Base-by-base conservation (phyloP, 2,797 vertebrate genomes). In the Momotus momota region DNA sequence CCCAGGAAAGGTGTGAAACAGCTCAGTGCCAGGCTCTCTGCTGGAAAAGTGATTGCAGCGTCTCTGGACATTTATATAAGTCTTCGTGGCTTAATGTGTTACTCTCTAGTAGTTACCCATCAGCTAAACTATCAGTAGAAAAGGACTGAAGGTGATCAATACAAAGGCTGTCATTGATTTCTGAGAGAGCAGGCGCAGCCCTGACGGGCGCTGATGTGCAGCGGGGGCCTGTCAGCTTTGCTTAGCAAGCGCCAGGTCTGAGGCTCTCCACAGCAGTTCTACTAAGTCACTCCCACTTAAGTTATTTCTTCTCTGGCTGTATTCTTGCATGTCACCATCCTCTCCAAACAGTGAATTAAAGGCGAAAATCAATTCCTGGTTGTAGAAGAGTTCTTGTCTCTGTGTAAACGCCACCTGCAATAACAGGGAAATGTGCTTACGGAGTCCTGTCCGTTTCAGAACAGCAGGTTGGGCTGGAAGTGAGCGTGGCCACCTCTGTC, bases 171-270 rank as follows among this genome's bases (percentile, higher is more conserved):
- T 49, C 41, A 35, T 0, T 40, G 70, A 40, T 51, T 79, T 27
- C 26, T 0, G 1, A 3, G 81, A 18, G 38, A 78, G 51, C 71
- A 25, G 46, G 25, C 1, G 0, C 49, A 33, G 45, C 6, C 31
- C 54, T 43, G 29, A 12, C 0, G 15, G n/a, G 49, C 5, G 1
- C 33, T 5, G 55, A n/a, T 35, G 70, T 20, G 60, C 46, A 16
- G 19, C 3, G 4, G 27, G 6, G 52, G 26, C 12, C 66, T 1
- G 6, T 74, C 27, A 0, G 29, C 7, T 11, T 78, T 60, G 51
- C 4, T 78, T 57, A 73, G 60, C 38, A 2, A 33, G 23, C 35
- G 73, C 46, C 20, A 3, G 38, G 6, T 13, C 35, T 71, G 52
- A 48, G 2, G 25, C 14, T 38, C 29, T 64, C 51, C 46, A 6